These are phyloP conservation scores for Acleris sparsana DNA, from an alignment of 2,888 invertebrate genomes.

Conservation along the genomic window DNA sequence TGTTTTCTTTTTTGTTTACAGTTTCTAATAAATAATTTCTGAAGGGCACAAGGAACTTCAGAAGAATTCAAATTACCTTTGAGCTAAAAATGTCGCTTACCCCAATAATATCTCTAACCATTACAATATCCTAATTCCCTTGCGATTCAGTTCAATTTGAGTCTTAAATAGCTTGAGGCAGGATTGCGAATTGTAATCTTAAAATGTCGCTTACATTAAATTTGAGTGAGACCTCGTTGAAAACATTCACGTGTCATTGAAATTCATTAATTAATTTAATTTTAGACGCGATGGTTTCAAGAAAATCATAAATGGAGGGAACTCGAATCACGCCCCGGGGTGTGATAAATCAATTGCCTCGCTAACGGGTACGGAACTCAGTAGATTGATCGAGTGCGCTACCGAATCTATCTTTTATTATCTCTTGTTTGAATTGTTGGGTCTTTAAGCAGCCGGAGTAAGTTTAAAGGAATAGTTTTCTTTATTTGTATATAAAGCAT, in stretches of 20 bases:
- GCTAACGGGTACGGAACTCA: conserved; percentile 10
- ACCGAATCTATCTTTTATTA: not conserved
- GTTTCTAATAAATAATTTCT: too few relatives aligned
- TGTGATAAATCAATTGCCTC: conserved; percentile 16
- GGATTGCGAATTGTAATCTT: too few relatives aligned
- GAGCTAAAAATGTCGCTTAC: not conserved
- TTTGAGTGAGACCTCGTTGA: not conserved
- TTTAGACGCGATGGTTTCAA: conserved; percentile 5
- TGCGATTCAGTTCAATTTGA: not conserved
- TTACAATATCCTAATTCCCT: not conserved
- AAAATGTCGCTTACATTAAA: too few relatives aligned
- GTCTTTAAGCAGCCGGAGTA: too few relatives aligned
- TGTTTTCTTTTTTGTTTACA: too few relatives aligned
- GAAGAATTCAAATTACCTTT: not conserved
- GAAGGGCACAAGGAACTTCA: too few relatives aligned
- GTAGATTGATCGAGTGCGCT: conserved; percentile 23
- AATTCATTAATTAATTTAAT: conserved; percentile 25
- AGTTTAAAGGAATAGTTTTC: too few relatives aligned
- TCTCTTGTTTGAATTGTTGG: too few relatives aligned
- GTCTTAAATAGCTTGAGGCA: not conserved
- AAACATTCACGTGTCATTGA: conserved; percentile 9
- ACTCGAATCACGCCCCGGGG: conserved; percentile 17
- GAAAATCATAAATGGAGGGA: conserved; percentile 8
- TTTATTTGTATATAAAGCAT: too few relatives aligned
- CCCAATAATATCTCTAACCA: conserved; percentile 1